These are phyloP conservation scores for Danionella cerebrum DNA, from an alignment of 2,113 vertebrate genomes.

Conservation along the genomic window DNA sequence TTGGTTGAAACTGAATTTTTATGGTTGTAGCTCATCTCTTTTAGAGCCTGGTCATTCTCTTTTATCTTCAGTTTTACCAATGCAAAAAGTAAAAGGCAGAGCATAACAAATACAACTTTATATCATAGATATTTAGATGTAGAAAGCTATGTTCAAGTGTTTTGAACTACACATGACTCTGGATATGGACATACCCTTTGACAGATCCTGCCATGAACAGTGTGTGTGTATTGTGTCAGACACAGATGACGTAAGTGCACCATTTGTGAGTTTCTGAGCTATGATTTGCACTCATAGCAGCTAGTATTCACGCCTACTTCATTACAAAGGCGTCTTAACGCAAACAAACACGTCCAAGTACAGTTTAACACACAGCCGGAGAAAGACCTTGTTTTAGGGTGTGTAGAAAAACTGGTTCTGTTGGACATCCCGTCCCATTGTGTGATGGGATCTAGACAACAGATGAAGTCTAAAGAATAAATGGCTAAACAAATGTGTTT, in stretches of 20 bases:
- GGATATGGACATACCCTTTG: too few relatives aligned
- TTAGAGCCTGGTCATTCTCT: too few relatives aligned
- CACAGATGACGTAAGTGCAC: background rate
- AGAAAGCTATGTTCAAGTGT: too few relatives aligned
- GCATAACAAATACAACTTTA: too few relatives aligned
- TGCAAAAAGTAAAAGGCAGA: too few relatives aligned
- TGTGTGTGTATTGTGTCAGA: background rate
- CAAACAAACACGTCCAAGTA: background rate
- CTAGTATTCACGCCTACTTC: slow-evolving; percentile 2
- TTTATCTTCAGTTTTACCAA: too few relatives aligned
- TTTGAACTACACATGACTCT: too few relatives aligned
- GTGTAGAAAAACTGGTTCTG: slow-evolving; percentile 24
- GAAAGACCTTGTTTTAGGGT: slow-evolving; percentile 9
- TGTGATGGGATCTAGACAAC: background rate
- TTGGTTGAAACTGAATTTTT: too few relatives aligned
- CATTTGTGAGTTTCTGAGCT: background rate
- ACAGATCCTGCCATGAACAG: background rate
- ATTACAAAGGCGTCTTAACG: slow-evolving; percentile 13
- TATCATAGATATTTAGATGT: too few relatives aligned
- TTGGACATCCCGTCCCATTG: background rate
- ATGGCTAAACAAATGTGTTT: background rate
- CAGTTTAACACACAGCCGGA: background rate
- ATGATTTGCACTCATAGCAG: background rate
- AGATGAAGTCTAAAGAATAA: background rate
- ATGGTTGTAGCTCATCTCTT: too few relatives aligned